Percentiles rank a stretch among this genome's conserved stretches.
These are phyloP conservation scores for Cheilosia urbana DNA, from an alignment of 2,888 invertebrate species.

Conservation along the genomic window DNA sequence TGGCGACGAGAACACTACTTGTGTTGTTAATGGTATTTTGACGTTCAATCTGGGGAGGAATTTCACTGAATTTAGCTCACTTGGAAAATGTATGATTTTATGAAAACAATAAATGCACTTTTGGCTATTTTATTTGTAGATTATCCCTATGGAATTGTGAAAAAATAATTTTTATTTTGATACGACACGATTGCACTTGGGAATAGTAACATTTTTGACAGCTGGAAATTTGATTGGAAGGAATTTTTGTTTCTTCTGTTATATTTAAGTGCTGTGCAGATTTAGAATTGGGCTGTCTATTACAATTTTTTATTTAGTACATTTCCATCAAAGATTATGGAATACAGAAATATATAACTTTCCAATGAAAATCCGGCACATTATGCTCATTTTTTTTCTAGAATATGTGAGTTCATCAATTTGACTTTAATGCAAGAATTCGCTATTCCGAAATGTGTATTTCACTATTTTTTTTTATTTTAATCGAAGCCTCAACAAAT, in stretches of 20 bases:
- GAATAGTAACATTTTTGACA: slow-evolving; percentile 72
- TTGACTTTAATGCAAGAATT: no score
- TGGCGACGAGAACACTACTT: slow-evolving; percentile 56
- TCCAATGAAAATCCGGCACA: no score
- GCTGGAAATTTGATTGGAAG: slow-evolving; percentile 59
- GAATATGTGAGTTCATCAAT: no score
- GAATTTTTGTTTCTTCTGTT: slow-evolving; percentile 36
- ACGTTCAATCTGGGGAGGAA: neutral
- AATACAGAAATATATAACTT: no score
- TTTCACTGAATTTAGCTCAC: slow-evolving; percentile 21
- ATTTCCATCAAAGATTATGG: no score
- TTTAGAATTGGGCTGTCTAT: neutral
- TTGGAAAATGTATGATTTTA: neutral
- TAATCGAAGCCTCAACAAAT: no score
- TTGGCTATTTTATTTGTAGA: neutral
- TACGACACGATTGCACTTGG: slow-evolving; percentile 76
- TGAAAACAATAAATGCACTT: slow-evolving; percentile 16
- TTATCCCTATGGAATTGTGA: slow-evolving; percentile 20
- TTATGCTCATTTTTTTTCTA: no score
- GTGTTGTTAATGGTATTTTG: slow-evolving; percentile 22
- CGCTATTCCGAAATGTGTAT: no score
- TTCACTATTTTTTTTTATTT: no score
- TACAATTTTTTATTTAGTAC: slow-evolving; percentile 14
- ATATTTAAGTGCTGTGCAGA: slow-evolving; percentile 22
- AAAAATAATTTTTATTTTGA: slow-evolving; percentile 60